phyloP scores from a whole-genome alignment of 2,888 invertebrate species.

The Erebia aethiops region DNA sequence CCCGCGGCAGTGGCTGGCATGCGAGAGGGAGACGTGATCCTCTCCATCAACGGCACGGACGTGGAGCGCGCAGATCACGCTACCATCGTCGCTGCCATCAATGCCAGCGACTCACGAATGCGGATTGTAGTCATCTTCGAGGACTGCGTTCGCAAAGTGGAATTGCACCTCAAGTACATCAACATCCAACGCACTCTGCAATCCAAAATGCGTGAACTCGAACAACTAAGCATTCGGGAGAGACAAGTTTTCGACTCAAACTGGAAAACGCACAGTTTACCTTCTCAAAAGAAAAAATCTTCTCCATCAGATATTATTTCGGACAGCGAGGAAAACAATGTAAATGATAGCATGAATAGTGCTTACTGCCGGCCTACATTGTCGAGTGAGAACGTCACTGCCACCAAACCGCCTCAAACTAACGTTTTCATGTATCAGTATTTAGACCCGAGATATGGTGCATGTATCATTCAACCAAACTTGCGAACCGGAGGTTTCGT shows the following conservation, averaged over 20 bases:
- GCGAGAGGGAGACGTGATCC: slow-evolving; percentile 97
- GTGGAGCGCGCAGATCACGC: slow-evolving; percentile 98
- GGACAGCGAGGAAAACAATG: slow-evolving; percentile 69
- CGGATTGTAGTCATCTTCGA: slow-evolving; percentile 98
- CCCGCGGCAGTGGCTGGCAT: slow-evolving; percentile 96
- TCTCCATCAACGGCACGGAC: slow-evolving; percentile 97
- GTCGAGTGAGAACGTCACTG: slow-evolving; percentile 90
- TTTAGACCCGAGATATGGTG: slow-evolving; percentile 87
- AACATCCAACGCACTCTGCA: slow-evolving; percentile 93
- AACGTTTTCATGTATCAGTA: slow-evolving; percentile 86
- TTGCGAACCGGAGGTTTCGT: slow-evolving; percentile 87
- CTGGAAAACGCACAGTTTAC: slow-evolving; percentile 95
- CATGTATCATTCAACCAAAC: slow-evolving; percentile 87
- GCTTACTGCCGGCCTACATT: slow-evolving; percentile 89
- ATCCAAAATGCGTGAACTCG: slow-evolving; percentile 92
- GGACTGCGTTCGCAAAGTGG: slow-evolving; percentile 96
- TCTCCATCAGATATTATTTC: slow-evolving; percentile 78
- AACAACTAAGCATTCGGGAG: slow-evolving; percentile 90
- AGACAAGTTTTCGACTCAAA: slow-evolving; percentile 92
- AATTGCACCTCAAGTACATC: slow-evolving; percentile 96
- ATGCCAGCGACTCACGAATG: slow-evolving; percentile 94
- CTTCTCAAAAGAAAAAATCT: slow-evolving; percentile 91
- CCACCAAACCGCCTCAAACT: slow-evolving; percentile 69
- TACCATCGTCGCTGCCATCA: slow-evolving; percentile 95
- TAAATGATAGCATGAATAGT: slow-evolving; percentile 78